phyloP scores from a whole-genome alignment of 1,140 invertebrate genomes.

The Melanaphis sacchari region DNA sequence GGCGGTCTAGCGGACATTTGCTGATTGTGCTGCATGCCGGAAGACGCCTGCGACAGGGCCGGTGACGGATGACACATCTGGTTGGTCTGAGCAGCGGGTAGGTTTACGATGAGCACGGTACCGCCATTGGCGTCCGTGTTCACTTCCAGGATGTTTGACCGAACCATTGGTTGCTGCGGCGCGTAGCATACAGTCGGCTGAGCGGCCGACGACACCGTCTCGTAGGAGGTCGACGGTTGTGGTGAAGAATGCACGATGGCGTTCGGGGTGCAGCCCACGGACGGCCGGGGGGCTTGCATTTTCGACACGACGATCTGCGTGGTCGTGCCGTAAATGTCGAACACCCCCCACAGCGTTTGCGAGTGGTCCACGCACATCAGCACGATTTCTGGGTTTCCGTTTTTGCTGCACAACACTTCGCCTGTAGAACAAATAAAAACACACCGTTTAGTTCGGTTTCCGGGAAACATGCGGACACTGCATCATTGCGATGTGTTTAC shows the following conservation, averaged over 20 bases:
- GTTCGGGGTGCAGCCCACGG: neutral
- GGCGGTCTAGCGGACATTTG: neutral
- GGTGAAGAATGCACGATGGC: neutral
- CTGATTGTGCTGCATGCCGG: constrained; percentile 61
- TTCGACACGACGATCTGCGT: constrained; percentile 71
- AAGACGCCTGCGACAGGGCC: constrained; percentile 60
- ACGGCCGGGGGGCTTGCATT: neutral
- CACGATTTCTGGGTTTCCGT: constrained; percentile 79
- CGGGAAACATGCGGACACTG: neutral
- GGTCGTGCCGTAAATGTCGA: constrained; percentile 95
- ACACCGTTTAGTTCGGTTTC: neutral
- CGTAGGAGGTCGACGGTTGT: neutral
- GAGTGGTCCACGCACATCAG: constrained; percentile 96
- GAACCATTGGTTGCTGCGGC: constrained; percentile 2
- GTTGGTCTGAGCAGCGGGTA: constrained; percentile 68
- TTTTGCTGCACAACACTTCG: constrained; percentile 88
- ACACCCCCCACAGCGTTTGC: constrained; percentile 89
- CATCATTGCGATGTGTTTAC: neutral
- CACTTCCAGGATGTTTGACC: constrained; percentile 18
- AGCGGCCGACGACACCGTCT: neutral
- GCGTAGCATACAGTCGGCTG: neutral
- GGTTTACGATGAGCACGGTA: constrained; percentile 79
- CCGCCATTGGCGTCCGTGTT: constrained; percentile 67
- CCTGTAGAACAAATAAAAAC: constrained; percentile 65
- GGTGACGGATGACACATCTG: constrained; percentile 58